Evolutionary conservation across 2,113 vertebrate species (phyloP).

Genomic region (Syrmaticus mikado): DNA sequence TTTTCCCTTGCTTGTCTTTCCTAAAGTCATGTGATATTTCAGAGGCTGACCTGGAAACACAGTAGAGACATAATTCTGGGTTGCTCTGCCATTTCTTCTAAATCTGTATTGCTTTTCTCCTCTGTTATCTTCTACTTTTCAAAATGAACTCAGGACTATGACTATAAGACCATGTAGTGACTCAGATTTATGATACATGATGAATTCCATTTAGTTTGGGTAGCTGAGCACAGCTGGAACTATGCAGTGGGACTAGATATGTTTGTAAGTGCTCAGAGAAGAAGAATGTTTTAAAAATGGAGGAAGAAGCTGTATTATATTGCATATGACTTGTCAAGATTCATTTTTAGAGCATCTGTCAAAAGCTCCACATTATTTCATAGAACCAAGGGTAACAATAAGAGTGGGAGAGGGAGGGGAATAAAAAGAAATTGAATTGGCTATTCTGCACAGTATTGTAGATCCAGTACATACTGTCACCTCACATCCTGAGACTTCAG

Average conservation of each 20-base stretch:
- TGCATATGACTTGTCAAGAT: constrained; percentile 28
- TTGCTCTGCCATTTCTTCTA: background rate
- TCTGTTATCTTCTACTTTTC: background rate
- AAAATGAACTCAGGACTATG: constrained; percentile 3
- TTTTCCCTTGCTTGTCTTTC: background rate
- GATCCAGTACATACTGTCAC: background rate
- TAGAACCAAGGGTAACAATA: background rate
- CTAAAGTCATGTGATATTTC: background rate
- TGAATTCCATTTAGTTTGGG: background rate
- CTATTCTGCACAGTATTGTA: constrained; percentile 2
- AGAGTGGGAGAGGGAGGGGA: background rate
- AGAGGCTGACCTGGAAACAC: background rate
- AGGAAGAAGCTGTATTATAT: constrained; percentile 15
- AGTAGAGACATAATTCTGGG: background rate
- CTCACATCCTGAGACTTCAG: background rate
- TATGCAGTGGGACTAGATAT: background rate
- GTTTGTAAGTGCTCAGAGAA: background rate
- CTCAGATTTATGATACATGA: background rate
- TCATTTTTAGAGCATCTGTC: constrained; percentile 48
- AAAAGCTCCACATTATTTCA: constrained; percentile 29
- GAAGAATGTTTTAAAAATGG: constrained; percentile 18
- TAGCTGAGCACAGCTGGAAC: constrained; percentile 27
- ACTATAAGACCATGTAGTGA: background rate
- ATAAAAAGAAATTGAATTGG: background rate
- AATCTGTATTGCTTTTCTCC: background rate